Conservation (phyloP, 1,140 invertebrate species). For the Conopomorpha cramerella region DNA sequence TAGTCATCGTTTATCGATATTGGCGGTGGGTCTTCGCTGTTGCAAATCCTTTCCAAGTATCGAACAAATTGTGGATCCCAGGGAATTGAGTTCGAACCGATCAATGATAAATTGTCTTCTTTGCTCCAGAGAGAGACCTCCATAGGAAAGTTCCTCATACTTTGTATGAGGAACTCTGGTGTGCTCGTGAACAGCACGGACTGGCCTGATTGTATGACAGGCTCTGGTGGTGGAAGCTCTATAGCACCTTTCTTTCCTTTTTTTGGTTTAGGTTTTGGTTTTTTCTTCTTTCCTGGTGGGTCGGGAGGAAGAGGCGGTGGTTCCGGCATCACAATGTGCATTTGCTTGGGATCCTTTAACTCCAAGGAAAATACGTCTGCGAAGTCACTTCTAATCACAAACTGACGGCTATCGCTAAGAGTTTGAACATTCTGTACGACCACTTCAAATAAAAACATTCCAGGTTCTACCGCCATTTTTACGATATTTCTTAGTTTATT, state of each 20-base stretch:
- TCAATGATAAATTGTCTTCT: slow-evolving; percentile 35
- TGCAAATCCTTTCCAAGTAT: slow-evolving; percentile 30
- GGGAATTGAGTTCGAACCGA: slow-evolving; percentile 24
- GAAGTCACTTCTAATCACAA: slow-evolving; percentile 43
- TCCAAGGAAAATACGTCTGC: slow-evolving; percentile 47
- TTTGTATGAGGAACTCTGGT: slow-evolving; percentile 37
- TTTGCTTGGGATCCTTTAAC: slow-evolving; percentile 46
- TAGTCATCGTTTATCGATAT: slow-evolving; percentile 35
- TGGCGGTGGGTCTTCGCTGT: slow-evolving; percentile 21
- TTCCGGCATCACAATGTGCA: slow-evolving; percentile 48
- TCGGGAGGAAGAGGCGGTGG: slow-evolving; percentile 38
- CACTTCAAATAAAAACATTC: slow-evolving; percentile 49
- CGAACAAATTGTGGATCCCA: slow-evolving; percentile 35
- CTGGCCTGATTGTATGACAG: slow-evolving; percentile 41
- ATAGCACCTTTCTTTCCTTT: slow-evolving; percentile 14
- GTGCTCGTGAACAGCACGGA: slow-evolving; percentile 45
- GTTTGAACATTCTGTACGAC: slow-evolving; percentile 40
- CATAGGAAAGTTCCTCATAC: slow-evolving; percentile 35
- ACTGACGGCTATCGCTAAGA: slow-evolving; percentile 25
- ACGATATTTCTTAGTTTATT: too few species aligned
- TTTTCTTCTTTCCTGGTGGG: too few species aligned
- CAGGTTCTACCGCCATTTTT: slow-evolving; percentile 34
- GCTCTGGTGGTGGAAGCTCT: slow-evolving; percentile 38
- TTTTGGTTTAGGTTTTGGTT: slow-evolving; percentile 27
- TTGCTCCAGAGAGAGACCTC: slow-evolving; percentile 42